Evolutionary conservation across 2,113 vertebrate species (phyloP).

Genomic region (Regulus satrapa): DNA sequence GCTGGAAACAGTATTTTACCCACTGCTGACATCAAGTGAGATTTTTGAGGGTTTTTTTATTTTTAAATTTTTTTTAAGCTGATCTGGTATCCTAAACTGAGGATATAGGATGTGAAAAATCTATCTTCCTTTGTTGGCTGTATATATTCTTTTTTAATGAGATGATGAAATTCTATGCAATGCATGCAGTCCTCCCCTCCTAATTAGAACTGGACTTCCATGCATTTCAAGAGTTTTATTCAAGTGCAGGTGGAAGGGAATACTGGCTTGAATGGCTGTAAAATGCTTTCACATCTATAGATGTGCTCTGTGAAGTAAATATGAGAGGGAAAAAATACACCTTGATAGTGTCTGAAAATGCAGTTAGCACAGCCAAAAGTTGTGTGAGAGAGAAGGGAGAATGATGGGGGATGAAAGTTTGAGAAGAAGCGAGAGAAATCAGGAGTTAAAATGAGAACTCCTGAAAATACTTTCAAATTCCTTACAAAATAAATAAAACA

Average conservation of each 20-base stretch:
- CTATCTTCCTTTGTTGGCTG: neutral
- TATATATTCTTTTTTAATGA: neutral
- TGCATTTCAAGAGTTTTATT: neutral
- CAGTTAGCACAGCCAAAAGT: neutral
- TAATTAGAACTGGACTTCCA: constrained; percentile 11
- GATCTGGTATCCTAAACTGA: neutral
- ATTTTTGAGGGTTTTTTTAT: neutral
- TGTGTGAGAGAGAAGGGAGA: neutral
- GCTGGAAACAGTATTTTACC: neutral
- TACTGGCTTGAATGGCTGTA: neutral
- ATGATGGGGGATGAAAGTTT: neutral
- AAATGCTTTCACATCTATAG: neutral
- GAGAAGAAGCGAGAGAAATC: neutral
- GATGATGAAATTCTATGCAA: neutral
- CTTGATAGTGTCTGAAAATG: neutral
- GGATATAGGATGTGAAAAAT: neutral
- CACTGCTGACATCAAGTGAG: neutral
- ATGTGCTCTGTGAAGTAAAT: neutral
- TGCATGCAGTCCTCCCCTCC: neutral
- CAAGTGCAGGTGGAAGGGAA: neutral
- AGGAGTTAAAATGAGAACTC: neutral
- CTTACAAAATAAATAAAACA: neutral
- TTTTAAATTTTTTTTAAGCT: neutral
- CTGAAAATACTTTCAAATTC: neutral
- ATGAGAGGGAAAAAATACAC: neutral